Evolutionary conservation across 1,140 invertebrate species (phyloP).

Genomic region (Hermatobates lingyangjiaoensis): DNA sequence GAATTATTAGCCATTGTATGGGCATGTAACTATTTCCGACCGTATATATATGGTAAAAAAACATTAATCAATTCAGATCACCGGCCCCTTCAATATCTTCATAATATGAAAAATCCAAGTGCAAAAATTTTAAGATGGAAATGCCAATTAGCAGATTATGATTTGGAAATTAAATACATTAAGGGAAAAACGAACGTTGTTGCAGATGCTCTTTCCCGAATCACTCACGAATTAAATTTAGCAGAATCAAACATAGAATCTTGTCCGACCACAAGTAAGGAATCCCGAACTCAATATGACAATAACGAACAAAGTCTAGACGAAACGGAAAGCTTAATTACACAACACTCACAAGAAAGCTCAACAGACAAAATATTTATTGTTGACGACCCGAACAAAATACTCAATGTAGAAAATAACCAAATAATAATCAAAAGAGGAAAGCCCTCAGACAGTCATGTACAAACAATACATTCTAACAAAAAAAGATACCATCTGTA

Average conservation of each 20-base stretch:
- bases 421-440: constrained; percentile 3
- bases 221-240: not conserved
- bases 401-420: not conserved
- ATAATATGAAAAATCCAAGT: constrained; percentile 21
- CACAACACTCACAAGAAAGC: not conserved
- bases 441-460: not conserved
- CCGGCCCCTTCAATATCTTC: constrained; percentile 25
- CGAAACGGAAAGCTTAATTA: not conserved
- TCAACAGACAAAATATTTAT: constrained; percentile 1
- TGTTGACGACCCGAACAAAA: constrained; percentile 1
- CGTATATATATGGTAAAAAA: constrained; percentile 26
- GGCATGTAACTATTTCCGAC: constrained; percentile 12
- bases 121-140: constrained; percentile 14
- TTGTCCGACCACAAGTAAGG: not conserved
- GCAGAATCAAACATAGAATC: not conserved
- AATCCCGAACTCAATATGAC: not conserved
- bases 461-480: not conserved
- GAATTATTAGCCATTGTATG: not conserved
- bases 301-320: not conserved
- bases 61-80: constrained; percentile 37
- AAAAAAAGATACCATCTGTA: not conserved
- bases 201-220: constrained; percentile 16
- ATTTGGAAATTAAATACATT: constrained; percentile 15
- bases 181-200: constrained; percentile 20
- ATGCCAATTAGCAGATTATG: constrained; percentile 12